Conservation (phyloP, 2,888 invertebrate species). For the Camponotus fellah region DNA sequence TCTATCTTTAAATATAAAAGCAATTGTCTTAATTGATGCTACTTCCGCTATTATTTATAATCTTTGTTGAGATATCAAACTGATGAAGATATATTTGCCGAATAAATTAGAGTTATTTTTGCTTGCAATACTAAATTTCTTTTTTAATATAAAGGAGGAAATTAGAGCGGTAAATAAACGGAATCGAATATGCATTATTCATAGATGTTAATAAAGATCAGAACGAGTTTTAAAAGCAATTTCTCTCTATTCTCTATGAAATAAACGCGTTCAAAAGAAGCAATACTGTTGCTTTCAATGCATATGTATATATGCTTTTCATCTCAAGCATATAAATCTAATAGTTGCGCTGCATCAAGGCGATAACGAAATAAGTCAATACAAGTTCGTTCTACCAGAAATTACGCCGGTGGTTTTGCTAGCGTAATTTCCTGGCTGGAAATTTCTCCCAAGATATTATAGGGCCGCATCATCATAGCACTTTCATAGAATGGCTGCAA, state of each 20-base stretch:
- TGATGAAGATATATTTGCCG: neutral
- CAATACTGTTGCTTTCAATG: neutral
- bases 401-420: slow-evolving; percentile 22
- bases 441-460: slow-evolving; percentile 33
- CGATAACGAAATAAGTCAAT: slow-evolving; percentile 30
- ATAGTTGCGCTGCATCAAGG: neutral
- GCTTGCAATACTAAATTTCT: neutral
- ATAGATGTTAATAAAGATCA: neutral
- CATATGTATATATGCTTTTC: slow-evolving; percentile 6
- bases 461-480: neutral
- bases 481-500: neutral
- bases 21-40: neutral
- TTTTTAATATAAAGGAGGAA: neutral
- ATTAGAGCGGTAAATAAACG: neutral
- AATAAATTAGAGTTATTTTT: neutral
- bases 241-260: neutral
- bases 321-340: slow-evolving; percentile 3
- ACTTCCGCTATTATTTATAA: neutral
- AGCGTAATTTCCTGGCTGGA: slow-evolving; percentile 32
- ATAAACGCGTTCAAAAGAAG: neutral
- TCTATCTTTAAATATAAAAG: neutral
- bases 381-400: slow-evolving; percentile 33
- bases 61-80: neutral
- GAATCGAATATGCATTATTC: slow-evolving; percentile 18
- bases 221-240: neutral